A percentile compares a stretch with the other conserved stretches of the same genome.
Evolutionary conservation across 1,140 invertebrate genomes (phyloP).

Genomic region (Eriosoma lanigerum): DNA sequence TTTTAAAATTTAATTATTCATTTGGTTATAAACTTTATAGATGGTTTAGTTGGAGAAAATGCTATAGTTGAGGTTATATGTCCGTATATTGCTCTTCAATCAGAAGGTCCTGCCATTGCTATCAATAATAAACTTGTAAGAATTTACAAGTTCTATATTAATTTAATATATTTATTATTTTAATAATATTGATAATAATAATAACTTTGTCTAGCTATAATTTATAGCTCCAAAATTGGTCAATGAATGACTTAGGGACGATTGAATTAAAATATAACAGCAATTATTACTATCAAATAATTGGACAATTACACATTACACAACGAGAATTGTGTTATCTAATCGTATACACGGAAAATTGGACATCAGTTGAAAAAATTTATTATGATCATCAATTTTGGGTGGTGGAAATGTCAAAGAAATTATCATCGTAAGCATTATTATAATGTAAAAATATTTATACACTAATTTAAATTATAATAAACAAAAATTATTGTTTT

Average conservation of each 20-base stretch:
- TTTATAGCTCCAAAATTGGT: neutral
- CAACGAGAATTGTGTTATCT: neutral
- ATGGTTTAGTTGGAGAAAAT: neutral
- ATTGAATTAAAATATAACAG: neutral
- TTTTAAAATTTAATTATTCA: neutral
- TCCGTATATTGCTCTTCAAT: neutral
- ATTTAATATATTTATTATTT: no score
- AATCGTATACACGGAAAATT: no score
- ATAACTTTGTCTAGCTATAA: no score
- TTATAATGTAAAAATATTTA: neutral
- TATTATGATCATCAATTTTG: no score
- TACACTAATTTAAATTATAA: no score
- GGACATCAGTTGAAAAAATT: no score
- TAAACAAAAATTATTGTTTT: no score
- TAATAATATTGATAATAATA: no score
- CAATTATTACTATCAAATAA: constrained; percentile 16
- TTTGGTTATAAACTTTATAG: neutral
- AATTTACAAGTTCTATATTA: no score
- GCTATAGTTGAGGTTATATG: neutral
- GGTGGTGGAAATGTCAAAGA: no score
- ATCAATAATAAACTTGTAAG: neutral
- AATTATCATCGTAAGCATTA: neutral
- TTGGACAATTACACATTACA: neutral
- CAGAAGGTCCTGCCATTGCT: neutral
- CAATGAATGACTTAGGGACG: neutral